These are phyloP conservation scores for Drosophila peninsularis DNA, from an alignment of 2,888 invertebrate genomes.

Conservation along the genomic window DNA sequence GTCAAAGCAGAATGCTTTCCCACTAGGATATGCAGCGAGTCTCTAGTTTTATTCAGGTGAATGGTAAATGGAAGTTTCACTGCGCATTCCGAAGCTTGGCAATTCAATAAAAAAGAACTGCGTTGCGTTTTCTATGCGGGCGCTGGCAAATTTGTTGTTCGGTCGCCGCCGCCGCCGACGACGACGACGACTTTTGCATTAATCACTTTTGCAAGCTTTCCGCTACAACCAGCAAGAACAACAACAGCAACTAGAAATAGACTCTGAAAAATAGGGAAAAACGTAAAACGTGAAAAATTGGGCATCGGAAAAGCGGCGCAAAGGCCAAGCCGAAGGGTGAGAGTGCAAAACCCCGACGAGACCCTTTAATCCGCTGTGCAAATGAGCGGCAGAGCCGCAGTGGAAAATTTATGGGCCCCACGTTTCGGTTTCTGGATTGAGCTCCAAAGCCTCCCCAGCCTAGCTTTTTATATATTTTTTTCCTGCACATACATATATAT, in stretches of 20 bases:
- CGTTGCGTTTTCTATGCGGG: conserved; percentile 66
- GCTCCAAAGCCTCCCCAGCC: conserved; percentile 2
- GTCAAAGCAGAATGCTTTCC: conserved; percentile 53
- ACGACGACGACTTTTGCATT: conserved; percentile 71
- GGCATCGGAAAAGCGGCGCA: conserved; percentile 51
- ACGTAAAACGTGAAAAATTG: conserved; percentile 45
- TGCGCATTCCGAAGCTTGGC: conserved; percentile 65
- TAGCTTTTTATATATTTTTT: conserved; percentile 1
- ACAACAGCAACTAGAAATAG: conserved; percentile 11
- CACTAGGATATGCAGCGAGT: conserved; percentile 22
- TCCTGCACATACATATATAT: not conserved
- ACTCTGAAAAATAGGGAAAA: conserved; percentile 22
- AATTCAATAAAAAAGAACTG: conserved; percentile 77
- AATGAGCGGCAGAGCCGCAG: conserved; percentile 61
- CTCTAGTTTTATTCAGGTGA: conserved; percentile 55
- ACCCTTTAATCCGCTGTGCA: conserved; percentile 77
- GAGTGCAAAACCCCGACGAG: conserved; percentile 74
- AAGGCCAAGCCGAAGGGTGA: conserved; percentile 60
- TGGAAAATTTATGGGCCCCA: conserved; percentile 68
- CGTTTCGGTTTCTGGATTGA: conserved; percentile 40
- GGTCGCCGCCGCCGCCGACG: conserved; percentile 30
- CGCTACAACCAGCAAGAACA: conserved; percentile 34
- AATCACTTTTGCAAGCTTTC: conserved; percentile 78
- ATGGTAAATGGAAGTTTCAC: conserved; percentile 49
- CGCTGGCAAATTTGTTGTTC: conserved; percentile 70